Conservation (phyloP, 2,888 invertebrate species). For the Mellilla xanthometata region DNA sequence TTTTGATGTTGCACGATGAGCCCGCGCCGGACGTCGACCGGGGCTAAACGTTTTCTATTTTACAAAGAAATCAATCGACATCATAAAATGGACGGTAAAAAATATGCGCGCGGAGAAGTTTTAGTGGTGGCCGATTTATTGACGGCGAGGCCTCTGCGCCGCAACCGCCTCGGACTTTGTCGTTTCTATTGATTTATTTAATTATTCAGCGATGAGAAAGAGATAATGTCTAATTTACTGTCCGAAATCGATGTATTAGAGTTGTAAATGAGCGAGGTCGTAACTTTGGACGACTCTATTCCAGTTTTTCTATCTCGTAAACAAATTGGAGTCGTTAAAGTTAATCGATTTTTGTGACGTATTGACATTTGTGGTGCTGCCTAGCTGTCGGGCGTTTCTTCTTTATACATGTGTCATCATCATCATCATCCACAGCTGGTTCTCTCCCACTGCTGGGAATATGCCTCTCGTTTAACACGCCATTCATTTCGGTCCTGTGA, state of each 20-base stretch:
- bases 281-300: constrained; percentile 33
- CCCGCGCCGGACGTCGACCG: not conserved
- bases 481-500: too few relatives aligned
- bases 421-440: too few relatives aligned
- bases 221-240: constrained; percentile 25
- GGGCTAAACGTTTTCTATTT: constrained; percentile 27
- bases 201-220: constrained; percentile 20
- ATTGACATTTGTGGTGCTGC: constrained; percentile 10
- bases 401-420: too few relatives aligned
- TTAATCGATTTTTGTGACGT: constrained; percentile 36
- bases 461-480: too few relatives aligned
- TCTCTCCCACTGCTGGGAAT: too few relatives aligned
- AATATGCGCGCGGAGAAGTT: constrained; percentile 28
- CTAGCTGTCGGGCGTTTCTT: not conserved
- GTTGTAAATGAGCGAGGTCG: constrained; percentile 31
- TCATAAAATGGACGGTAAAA: constrained; percentile 28
- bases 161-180: constrained; percentile 21
- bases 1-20: constrained; percentile 21
- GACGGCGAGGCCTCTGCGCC: constrained; percentile 5
- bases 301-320: constrained; percentile 30
- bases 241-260: constrained; percentile 25
- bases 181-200: constrained; percentile 29
- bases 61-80: constrained; percentile 27
- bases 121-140: constrained; percentile 21
- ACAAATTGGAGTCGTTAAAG: constrained; percentile 37